These are phyloP conservation scores for Psittacula cyanocephala DNA, from an alignment of 2,113 vertebrate species.

Conservation along the genomic window DNA sequence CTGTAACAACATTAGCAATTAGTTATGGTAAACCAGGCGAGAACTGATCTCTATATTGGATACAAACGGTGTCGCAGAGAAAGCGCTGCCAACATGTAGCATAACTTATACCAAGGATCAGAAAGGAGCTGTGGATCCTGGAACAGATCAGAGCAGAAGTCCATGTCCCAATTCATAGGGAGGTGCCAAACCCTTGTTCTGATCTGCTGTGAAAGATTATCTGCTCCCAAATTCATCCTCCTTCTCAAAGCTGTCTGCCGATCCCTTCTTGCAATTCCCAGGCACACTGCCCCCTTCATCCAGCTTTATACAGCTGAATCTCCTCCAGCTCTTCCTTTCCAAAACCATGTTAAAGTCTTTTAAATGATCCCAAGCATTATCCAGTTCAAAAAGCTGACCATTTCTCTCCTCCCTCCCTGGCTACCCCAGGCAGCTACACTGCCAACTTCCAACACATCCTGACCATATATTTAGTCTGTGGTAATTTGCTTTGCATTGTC, in stretches of 20 bases:
- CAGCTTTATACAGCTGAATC: neutral
- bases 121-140: neutral
- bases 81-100: neutral
- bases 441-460: slow-evolving; percentile 42
- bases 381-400: neutral
- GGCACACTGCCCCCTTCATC: neutral
- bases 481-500: slow-evolving; percentile 22
- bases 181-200: neutral
- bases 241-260: neutral
- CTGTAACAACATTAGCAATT: neutral
- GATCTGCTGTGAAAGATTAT: neutral
- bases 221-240: neutral
- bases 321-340: slow-evolving; percentile 6
- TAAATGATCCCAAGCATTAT: neutral
- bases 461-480: slow-evolving; percentile 48
- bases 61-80: neutral
- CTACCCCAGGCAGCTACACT: neutral
- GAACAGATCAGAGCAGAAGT: neutral
- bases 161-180: neutral
- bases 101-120: neutral
- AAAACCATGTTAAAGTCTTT: neutral
- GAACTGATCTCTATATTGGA: neutral
- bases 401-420: slow-evolving; percentile 15
- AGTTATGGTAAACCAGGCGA: neutral
- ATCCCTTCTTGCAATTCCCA: neutral